phyloP scores from a whole-genome alignment of 2,797 vertebrate species.

The Centroberyx gerrardi region DNA sequence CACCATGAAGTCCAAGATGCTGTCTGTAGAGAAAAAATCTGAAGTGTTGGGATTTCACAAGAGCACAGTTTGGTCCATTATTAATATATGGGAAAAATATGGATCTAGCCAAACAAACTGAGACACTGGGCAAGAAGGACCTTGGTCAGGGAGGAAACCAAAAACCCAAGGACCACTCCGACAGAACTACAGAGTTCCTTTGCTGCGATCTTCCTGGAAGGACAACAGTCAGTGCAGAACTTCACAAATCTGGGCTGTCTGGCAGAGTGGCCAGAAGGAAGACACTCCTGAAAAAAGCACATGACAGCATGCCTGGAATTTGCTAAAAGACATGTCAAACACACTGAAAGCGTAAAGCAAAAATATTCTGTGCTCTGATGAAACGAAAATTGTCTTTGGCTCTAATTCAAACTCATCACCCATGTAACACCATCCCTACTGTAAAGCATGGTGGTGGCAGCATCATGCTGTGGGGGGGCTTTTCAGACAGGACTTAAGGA shows the following conservation, averaged over 20 bases:
- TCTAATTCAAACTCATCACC: conserved; percentile 51
- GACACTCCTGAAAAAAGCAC: conserved; percentile 26
- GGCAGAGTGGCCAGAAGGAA: no score
- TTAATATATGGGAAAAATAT: conserved; percentile 36
- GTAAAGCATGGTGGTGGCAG: not conserved
- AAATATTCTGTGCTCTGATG: conserved; percentile 39
- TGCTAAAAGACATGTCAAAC: conserved; percentile 60
- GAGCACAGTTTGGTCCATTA: conserved; percentile 9
- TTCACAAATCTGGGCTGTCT: conserved; percentile 61
- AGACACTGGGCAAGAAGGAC: conserved; percentile 32
- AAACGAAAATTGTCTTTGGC: conserved; percentile 45
- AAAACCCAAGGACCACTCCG: conserved; percentile 51
- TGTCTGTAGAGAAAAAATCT: conserved; percentile 7
- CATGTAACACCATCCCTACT: not conserved
- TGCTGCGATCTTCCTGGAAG: conserved; percentile 51
- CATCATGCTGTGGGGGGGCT: no score
- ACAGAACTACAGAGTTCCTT: conserved; percentile 65
- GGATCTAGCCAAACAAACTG: conserved; percentile 26
- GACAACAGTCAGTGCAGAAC: conserved; percentile 55
- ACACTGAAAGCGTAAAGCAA: conserved; percentile 12
- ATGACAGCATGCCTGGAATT: conserved; percentile 28
- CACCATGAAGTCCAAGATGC: not conserved
- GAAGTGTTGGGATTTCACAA: conserved; percentile 3
- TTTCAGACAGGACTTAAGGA: no score
- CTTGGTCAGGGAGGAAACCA: conserved; percentile 24